phyloP scores from a whole-genome alignment of 2,888 invertebrate genomes.

The Drosophila stalkeri region DNA sequence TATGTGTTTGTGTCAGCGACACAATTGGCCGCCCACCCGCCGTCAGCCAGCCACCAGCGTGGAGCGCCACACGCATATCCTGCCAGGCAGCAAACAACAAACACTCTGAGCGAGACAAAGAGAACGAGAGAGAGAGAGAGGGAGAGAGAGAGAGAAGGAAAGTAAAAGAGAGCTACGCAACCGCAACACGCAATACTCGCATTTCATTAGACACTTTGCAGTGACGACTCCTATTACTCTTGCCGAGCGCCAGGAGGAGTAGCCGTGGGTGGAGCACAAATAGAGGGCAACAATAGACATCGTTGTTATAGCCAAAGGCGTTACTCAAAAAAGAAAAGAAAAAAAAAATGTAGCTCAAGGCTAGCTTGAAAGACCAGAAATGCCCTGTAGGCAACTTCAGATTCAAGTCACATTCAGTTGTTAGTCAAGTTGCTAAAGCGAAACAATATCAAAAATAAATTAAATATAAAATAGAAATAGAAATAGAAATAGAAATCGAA shows the following conservation, averaged over 20 bases:
- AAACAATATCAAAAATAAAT: too few relatives aligned
- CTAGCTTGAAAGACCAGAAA: not conserved
- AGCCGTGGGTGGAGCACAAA: conserved; percentile 9
- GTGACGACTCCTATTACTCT: conserved; percentile 81
- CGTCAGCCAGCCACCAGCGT: conserved; percentile 40
- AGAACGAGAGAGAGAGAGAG: not conserved
- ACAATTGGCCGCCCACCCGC: conserved; percentile 70
- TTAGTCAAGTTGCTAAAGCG: not conserved
- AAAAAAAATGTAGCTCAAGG: not conserved
- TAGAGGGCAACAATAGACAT: conserved; percentile 44
- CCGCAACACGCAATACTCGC: conserved; percentile 81
- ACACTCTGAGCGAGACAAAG: not conserved
- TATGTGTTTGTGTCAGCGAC: conserved; percentile 77
- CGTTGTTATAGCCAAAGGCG: conserved; percentile 45
- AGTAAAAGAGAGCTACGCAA: conserved; percentile 68
- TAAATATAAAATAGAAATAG: too few relatives aligned
- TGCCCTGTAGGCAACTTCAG: not conserved
- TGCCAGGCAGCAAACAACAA: conserved; percentile 43
- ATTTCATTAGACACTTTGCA: conserved; percentile 81
- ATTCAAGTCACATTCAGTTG: not conserved
- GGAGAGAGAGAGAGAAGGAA: not conserved
- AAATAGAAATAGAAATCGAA: not conserved
- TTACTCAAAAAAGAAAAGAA: conserved; percentile 31
- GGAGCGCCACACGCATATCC: conserved; percentile 64
- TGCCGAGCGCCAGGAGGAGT: conserved; percentile 22